phyloP scores from a whole-genome alignment of 2,113 vertebrate species.

The Motacilla alba region DNA sequence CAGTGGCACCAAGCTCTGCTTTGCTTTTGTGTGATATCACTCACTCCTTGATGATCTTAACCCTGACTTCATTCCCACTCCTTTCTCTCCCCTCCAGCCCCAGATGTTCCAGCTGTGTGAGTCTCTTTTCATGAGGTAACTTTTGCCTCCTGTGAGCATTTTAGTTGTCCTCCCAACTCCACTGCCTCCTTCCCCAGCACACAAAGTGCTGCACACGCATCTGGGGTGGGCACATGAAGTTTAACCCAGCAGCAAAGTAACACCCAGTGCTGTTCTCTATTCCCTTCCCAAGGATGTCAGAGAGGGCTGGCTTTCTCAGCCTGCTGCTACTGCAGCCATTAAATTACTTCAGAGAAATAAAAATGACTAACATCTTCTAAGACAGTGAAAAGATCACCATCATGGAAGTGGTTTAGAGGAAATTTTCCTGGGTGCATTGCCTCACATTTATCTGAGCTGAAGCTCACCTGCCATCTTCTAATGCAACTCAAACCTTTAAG shows the following conservation, averaged over 20 bases:
- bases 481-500: neutral
- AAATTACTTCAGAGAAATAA: neutral
- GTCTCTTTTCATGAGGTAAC: neutral
- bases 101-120: neutral
- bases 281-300: neutral
- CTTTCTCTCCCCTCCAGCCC: neutral
- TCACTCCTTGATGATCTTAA: neutral
- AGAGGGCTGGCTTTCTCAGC: neutral
- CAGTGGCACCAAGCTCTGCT: neutral
- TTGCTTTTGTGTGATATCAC: neutral
- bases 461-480: constrained; percentile 1
- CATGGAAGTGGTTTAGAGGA: neutral
- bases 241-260: neutral
- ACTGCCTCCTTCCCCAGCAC: neutral
- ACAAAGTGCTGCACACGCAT: accelerated
- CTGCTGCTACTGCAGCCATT: neutral
- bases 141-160: neutral
- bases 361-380: neutral
- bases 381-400: neutral
- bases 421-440: neutral
- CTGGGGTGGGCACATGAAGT: neutral
- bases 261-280: neutral
- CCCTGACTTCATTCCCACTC: neutral
- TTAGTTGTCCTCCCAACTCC: neutral
- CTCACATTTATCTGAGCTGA: neutral